Conservation (phyloP, 92 coral and sea anemone genomes). For the Montipora capitata region DNA sequence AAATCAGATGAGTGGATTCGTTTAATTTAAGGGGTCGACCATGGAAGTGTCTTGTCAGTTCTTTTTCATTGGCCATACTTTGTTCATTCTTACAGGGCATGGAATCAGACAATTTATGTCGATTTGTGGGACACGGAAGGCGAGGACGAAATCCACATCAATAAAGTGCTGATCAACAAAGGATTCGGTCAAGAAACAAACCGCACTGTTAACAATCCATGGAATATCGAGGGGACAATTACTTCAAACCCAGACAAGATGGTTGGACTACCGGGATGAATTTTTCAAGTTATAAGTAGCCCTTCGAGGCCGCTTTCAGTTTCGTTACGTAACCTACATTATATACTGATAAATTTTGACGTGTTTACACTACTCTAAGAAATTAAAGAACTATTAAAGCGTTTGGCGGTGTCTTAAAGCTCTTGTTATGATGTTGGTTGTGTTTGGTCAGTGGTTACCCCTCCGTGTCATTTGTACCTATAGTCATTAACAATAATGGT, state of each 20-base stretch:
- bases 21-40: background rate
- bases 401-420: too few species aligned
- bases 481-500: too few species aligned
- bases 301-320: background rate
- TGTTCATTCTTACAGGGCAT: slow-evolving; percentile 44
- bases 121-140: slow-evolving; percentile 86
- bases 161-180: slow-evolving; percentile 81
- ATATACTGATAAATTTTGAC: background rate
- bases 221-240: slow-evolving; percentile 49
- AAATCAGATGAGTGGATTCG: too few species aligned
- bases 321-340: background rate
- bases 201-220: slow-evolving; percentile 57
- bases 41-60: background rate
- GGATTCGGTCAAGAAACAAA: slow-evolving; percentile 78
- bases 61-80: background rate
- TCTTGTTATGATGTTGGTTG: too few species aligned
- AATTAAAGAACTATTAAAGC: background rate
- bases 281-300: background rate
- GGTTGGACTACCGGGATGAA: slow-evolving; percentile 62
- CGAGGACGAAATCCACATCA: slow-evolving; percentile 78
- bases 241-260: slow-evolving; percentile 35
- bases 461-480: too few species aligned
- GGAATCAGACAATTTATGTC: slow-evolving; percentile 86
- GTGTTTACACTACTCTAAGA: background rate
- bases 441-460: too few species aligned